A percentile compares a stretch with the other conserved stretches of the same genome.
Evolutionary conservation across 2,797 vertebrate species (phyloP).

Genomic region (Taenioides sp.): DNA sequence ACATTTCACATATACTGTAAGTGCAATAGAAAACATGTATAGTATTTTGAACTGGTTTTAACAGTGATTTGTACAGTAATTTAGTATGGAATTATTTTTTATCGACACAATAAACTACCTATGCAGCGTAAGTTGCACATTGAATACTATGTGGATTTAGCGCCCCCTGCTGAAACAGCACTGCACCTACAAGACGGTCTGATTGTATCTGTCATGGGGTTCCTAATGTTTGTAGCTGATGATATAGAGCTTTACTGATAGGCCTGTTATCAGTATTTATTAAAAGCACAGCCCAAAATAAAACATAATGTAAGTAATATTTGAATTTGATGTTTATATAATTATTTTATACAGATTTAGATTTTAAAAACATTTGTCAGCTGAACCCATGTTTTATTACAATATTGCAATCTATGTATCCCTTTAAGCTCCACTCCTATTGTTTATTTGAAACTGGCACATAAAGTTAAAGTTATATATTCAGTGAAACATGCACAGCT

Average conservation of each 20-base stretch:
- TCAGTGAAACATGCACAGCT: constrained; percentile 29
- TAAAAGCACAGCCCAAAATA: constrained; percentile 33
- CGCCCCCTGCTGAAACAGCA: constrained; percentile 49
- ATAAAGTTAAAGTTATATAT: constrained; percentile 17
- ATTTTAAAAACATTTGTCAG: constrained; percentile 47
- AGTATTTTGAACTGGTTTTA: constrained; percentile 9
- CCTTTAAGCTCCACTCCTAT: constrained; percentile 67
- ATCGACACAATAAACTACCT: constrained; percentile 46
- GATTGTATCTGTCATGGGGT: not conserved
- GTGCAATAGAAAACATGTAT: constrained; percentile 30
- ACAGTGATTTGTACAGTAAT: constrained; percentile 23
- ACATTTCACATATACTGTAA: not conserved
- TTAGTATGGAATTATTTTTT: constrained; percentile 21
- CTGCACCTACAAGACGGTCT: constrained; percentile 23
- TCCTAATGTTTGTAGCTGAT: not conserved
- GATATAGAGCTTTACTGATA: not conserved
- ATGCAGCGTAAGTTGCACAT: constrained; percentile 24
- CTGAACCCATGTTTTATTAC: constrained; percentile 44
- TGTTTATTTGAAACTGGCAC: constrained; percentile 56
- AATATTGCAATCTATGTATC: constrained; percentile 51
- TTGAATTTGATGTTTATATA: constrained; percentile 21
- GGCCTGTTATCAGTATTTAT: constrained; percentile 51
- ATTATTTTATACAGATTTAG: constrained; percentile 25
- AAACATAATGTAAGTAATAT: not conserved
- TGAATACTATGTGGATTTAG: constrained; percentile 23